Evolutionary conservation across 1,140 invertebrate species (phyloP).

Genomic region (Sesamia nonagrioides): DNA sequence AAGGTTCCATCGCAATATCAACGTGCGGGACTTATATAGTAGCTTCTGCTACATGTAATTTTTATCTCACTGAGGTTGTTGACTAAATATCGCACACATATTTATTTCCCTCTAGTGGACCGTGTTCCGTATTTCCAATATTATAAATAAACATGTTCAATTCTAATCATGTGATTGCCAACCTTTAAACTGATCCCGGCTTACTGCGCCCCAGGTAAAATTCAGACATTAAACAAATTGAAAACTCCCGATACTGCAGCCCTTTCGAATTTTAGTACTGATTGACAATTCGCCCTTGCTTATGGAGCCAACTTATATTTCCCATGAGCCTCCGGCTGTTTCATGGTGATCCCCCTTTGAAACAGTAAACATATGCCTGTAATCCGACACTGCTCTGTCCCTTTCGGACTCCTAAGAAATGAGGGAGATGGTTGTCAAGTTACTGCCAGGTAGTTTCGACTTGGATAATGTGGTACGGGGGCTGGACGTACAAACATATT

Average conservation of each 20-base stretch:
- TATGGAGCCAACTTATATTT: conserved; percentile 75
- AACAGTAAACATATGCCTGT: conserved; percentile 59
- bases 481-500: conserved; percentile 73
- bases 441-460: conserved; percentile 36
- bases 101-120: neutral
- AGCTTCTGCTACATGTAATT: too few species aligned
- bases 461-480: conserved; percentile 58
- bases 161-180: conserved; percentile 43
- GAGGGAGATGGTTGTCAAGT: conserved; percentile 12
- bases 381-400: conserved; percentile 41
- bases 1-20: too few species aligned
- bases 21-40: too few species aligned
- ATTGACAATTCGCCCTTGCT: conserved; percentile 75
- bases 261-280: conserved; percentile 76
- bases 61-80: neutral
- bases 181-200: conserved; percentile 13
- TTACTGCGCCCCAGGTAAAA: conserved; percentile 47
- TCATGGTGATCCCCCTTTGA: conserved; percentile 66
- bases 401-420: conserved; percentile 41
- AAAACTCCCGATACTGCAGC: conserved; percentile 65
- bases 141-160: conserved; percentile 15
- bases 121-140: neutral
- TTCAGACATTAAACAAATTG: conserved; percentile 73
- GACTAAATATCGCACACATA: neutral
- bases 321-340: conserved; percentile 75